Base-by-base conservation (phyloP, 2,888 invertebrate species). In the Sthenelais limicola region DNA sequence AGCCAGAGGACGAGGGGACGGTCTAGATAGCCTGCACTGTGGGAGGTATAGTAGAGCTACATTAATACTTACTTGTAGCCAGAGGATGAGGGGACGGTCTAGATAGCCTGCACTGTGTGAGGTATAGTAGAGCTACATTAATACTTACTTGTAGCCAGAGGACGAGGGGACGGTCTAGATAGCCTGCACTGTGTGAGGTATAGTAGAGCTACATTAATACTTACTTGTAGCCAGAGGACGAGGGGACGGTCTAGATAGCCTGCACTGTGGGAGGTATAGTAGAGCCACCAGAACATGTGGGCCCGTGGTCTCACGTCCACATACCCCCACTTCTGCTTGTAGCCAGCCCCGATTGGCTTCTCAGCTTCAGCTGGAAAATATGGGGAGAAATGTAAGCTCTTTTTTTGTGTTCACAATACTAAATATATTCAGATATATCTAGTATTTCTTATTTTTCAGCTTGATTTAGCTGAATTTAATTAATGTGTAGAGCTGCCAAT, bases 251-350 rank as follows among this genome's bases (percentile, higher is more conserved):
- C 74, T 12, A 47, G 47, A 51, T 62, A 72, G 24, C 77, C 79
- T 9, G 76, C 74, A 3, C 68, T 24, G 66, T 78, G 78, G 28
- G 72, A 68, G n/a, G 77, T 76, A 56, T 77, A 62, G 73, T 77
- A 79, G 24, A 79, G 71, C 79, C 79, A 79, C 35, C 71, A 79
- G 74, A 79, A 79, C 75, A 77, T 77, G 68, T 79, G 77, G 12
- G 76, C 78, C 5, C 73, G 58, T 15, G 74, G 73, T 30, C 79
- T 43, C 30, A 79, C 78, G 52, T 76, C 74, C 51, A 79, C 79
- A 68, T 79, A 79, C 18, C 49, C 74, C 79, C 79, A 79, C n/a
- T 68, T 71, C 66, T 79, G 56, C 33, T 32, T 56, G 56, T 30
- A 56, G n/a, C 56, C 56, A 7, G 30, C 76, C 12, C 56, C 56